Percentiles rank a stretch among this genome's conserved stretches.
phyloP scores from a whole-genome alignment of 2,888 invertebrate genomes.

The Amphipyra berbera region DNA sequence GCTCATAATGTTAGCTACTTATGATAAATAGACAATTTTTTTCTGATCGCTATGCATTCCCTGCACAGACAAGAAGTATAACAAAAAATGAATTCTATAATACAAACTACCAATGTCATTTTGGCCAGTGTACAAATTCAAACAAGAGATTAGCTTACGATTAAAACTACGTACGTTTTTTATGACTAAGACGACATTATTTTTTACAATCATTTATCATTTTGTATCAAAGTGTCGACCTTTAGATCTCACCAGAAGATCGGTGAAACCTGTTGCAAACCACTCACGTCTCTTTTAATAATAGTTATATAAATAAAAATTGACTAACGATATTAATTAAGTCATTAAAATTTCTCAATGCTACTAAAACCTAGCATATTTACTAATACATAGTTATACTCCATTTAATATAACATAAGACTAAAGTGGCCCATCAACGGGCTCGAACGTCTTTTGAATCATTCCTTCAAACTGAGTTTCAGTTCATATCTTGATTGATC shows the following conservation, averaged over 20 bases:
- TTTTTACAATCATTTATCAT: conserved; percentile 21
- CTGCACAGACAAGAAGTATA: not conserved
- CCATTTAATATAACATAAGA: too few relatives aligned
- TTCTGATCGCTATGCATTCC: not conserved
- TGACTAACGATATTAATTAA: not conserved
- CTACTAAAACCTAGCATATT: not conserved
- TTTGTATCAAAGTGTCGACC: not conserved
- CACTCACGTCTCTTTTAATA: conserved; percentile 3
- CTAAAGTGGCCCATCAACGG: too few relatives aligned
- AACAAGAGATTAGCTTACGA: conserved; percentile 1
- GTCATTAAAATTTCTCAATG: conserved; percentile 1
- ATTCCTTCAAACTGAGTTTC: too few relatives aligned
- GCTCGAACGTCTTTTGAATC: too few relatives aligned
- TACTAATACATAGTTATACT: too few relatives aligned
- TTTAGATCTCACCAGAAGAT: conserved; percentile 1
- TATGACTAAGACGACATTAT: conserved; percentile 7
- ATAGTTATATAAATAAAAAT: not conserved
- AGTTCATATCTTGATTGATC: too few relatives aligned
- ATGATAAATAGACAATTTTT: conserved; percentile 1
- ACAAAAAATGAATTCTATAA: conserved; percentile 1
- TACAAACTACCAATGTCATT: not conserved
- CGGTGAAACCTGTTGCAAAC: conserved; percentile 9
- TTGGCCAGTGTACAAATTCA: not conserved
- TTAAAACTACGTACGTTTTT: conserved; percentile 29
- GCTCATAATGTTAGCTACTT: not conserved